Evolutionary conservation across 2,888 invertebrate genomes (phyloP).

Genomic region (Melolontha melolontha): DNA sequence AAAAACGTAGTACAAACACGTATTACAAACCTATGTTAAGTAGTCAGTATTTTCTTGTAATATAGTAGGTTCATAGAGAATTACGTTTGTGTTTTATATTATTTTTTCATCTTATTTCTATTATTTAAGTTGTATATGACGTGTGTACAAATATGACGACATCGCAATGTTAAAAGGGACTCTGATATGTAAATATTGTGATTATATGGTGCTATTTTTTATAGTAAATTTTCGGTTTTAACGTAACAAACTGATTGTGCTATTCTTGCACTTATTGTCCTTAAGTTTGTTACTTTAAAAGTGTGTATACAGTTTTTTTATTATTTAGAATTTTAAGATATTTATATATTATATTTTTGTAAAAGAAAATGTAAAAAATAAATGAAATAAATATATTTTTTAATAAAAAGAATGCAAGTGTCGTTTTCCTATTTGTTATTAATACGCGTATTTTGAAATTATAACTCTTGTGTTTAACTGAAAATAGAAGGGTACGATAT

Average conservation of each 20-base stretch:
- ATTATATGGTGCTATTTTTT: slow-evolving; percentile 38
- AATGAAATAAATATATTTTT: slow-evolving; percentile 22
- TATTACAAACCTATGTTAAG: slow-evolving; percentile 22
- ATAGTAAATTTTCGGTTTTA: slow-evolving; percentile 24
- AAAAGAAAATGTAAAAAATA: slow-evolving; percentile 41
- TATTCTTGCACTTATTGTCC: not conserved
- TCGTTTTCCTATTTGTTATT: not conserved
- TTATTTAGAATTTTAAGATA: slow-evolving; percentile 38
- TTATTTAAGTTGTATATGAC: slow-evolving; percentile 21
- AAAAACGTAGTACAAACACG: slow-evolving; percentile 25
- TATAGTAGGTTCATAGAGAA: slow-evolving; percentile 25
- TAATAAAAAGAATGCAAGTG: slow-evolving; percentile 30
- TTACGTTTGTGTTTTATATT: slow-evolving; percentile 5
- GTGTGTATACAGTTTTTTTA: slow-evolving; percentile 13
- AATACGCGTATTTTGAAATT: not conserved
- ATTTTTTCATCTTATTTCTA: not conserved
- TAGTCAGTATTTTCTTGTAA: slow-evolving; percentile 31
- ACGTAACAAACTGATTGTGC: slow-evolving; percentile 13
- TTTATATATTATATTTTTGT: slow-evolving; percentile 30
- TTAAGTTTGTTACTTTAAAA: slow-evolving; percentile 26
- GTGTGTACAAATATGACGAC: slow-evolving; percentile 44
- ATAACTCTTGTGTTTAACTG: too few species aligned
- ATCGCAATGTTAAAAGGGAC: slow-evolving; percentile 47
- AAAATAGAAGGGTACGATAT: too few species aligned
- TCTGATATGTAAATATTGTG: slow-evolving; percentile 41